Evolutionary conservation across 1,140 invertebrate genomes (phyloP).

Genomic region (Tyrophagus putrescentiae): DNA sequence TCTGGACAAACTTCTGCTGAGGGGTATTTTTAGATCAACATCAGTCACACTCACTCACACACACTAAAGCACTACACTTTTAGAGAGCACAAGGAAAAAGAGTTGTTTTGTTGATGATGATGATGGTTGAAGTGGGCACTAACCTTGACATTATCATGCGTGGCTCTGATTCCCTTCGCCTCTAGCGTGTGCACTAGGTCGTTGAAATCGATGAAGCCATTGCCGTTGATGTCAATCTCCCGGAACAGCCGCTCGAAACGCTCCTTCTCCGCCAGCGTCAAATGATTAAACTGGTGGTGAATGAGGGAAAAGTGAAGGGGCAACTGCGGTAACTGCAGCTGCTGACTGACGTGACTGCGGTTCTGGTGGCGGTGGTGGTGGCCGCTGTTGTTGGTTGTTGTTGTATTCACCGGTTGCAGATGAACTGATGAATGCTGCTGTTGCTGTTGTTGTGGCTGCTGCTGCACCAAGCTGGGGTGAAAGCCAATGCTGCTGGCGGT

Average conservation of each 20-base stretch:
- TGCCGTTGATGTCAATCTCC: conserved; percentile 14
- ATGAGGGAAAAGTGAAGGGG: background rate
- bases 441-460: background rate
- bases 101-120: background rate
- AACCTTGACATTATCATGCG: conserved; percentile 17
- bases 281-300: conserved; percentile 5
- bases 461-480: too few species aligned
- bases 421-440: background rate
- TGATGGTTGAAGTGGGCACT: background rate
- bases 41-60: too few species aligned
- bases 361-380: too few species aligned
- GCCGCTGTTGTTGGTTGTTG: too few species aligned
- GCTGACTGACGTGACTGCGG: too few species aligned
- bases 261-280: conserved; percentile 13
- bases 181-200: conserved; percentile 8
- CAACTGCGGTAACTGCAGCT: background rate
- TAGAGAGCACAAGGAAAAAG: too few species aligned
- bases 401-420: too few species aligned
- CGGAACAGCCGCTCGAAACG: conserved; percentile 5
- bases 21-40: too few species aligned
- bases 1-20: too few species aligned
- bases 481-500: too few species aligned
- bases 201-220: conserved; percentile 18
- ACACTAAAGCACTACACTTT: too few species aligned
- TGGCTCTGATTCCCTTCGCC: conserved; percentile 5